Evolutionary conservation across 2,113 vertebrate species (phyloP).

Genomic region (Myrmecobius fasciatus): DNA sequence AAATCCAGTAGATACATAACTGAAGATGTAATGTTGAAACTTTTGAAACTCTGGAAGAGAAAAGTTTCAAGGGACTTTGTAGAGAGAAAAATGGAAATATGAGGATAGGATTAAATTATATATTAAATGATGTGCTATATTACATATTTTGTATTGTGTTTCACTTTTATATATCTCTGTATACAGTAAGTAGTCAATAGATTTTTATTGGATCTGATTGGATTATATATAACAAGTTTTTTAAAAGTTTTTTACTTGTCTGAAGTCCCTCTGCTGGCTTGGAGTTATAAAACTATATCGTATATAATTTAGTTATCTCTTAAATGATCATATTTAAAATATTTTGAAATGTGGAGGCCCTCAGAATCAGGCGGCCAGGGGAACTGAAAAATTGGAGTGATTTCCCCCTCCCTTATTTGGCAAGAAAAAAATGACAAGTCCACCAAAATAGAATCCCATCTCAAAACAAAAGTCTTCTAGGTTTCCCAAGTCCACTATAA

Average conservation of each 20-base stretch:
- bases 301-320: conserved; percentile 29
- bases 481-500: neutral
- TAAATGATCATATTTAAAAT: conserved; percentile 20
- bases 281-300: neutral
- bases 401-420: conserved; percentile 33
- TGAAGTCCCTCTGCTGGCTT: neutral
- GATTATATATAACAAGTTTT: neutral
- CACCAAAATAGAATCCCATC: neutral
- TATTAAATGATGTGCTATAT: neutral
- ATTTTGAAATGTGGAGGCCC: conserved; percentile 43
- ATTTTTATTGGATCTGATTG: neutral
- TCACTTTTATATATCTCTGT: neutral
- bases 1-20: conserved; percentile 14
- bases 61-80: neutral
- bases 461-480: neutral
- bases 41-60: neutral
- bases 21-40: neutral
- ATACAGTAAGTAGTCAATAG: neutral
- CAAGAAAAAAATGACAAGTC: conserved; percentile 11
- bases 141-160: neutral
- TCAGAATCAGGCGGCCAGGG: neutral
- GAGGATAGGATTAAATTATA: conserved; percentile 3
- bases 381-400: neutral
- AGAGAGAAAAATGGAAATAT: neutral
- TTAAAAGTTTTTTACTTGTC: conserved; percentile 20